These are phyloP conservation scores for Sterna hirundo DNA, from an alignment of 2,113 vertebrate genomes.

Conservation along the genomic window DNA sequence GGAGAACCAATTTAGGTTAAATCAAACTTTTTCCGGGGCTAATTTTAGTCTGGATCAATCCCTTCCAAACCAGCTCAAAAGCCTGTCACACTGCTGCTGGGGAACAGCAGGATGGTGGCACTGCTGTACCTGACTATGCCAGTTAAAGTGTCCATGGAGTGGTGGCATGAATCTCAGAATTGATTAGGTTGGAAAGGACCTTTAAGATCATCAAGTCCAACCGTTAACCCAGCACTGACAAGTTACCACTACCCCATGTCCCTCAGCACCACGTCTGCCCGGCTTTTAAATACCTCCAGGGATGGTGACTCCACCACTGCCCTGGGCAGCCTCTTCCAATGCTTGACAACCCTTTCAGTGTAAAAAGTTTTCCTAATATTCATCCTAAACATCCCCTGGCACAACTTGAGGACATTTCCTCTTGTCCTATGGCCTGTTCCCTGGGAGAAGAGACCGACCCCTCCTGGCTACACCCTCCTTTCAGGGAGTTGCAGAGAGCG, in stretches of 20 bases:
- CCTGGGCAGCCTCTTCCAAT: background rate
- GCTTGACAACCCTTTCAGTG: background rate
- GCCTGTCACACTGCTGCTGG: background rate
- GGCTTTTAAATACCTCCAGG: background rate
- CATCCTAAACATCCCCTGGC: background rate
- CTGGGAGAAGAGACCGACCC: background rate
- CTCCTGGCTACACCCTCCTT: too few relatives aligned
- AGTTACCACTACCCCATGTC: background rate
- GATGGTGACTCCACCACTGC: background rate
- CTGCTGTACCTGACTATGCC: background rate
- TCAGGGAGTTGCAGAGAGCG: too few relatives aligned
- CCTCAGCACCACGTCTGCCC: background rate
- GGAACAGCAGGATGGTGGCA: background rate
- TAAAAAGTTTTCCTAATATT: background rate
- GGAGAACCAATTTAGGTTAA: background rate
- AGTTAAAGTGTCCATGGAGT: accelerated
- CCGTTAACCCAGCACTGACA: accelerated
- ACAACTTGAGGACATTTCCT: background rate
- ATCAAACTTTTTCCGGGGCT: background rate
- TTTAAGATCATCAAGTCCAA: accelerated
- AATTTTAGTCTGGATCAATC: background rate
- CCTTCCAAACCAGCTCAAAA: background rate
- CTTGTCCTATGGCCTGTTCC: background rate
- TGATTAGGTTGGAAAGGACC: background rate
- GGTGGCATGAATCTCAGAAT: background rate